Evolutionary conservation across 2,113 vertebrate genomes (phyloP).

Genomic region (Lontra canadensis): DNA sequence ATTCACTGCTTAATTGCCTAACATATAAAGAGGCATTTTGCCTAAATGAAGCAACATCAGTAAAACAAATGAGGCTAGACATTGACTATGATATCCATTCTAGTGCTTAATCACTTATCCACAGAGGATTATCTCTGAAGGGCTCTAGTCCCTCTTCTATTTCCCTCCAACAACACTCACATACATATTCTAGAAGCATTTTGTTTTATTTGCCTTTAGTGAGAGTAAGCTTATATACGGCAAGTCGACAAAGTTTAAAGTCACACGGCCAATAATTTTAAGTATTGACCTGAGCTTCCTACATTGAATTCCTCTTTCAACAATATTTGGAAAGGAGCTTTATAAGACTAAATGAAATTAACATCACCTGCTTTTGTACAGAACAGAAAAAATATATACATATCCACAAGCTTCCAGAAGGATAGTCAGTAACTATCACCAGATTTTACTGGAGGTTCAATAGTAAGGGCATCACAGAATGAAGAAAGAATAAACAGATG

Average conservation of each 20-base stretch:
- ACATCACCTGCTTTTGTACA: neutral
- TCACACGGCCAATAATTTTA: neutral
- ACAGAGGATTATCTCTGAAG: constrained; percentile 48
- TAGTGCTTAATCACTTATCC: constrained; percentile 53
- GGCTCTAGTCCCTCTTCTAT: neutral
- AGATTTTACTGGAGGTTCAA: neutral
- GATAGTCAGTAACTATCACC: neutral
- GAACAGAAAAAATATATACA: neutral
- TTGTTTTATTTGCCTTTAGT: neutral
- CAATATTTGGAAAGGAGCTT: neutral
- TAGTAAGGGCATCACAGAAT: neutral
- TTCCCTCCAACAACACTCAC: neutral
- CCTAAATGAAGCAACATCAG: constrained; percentile 62
- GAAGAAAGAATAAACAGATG: neutral
- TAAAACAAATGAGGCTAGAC: constrained; percentile 73
- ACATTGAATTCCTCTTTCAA: neutral
- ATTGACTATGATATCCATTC: constrained; percentile 50
- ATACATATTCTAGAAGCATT: neutral
- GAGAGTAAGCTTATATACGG: neutral
- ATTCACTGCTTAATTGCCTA: constrained; percentile 71
- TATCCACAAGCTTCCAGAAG: neutral
- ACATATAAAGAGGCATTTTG: constrained; percentile 67
- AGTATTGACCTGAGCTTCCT: neutral
- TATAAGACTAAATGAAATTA: neutral
- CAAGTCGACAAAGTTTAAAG: neutral